Conservation (phyloP, 2,797 vertebrate species). For the Gobionotothen gibberifrons region DNA sequence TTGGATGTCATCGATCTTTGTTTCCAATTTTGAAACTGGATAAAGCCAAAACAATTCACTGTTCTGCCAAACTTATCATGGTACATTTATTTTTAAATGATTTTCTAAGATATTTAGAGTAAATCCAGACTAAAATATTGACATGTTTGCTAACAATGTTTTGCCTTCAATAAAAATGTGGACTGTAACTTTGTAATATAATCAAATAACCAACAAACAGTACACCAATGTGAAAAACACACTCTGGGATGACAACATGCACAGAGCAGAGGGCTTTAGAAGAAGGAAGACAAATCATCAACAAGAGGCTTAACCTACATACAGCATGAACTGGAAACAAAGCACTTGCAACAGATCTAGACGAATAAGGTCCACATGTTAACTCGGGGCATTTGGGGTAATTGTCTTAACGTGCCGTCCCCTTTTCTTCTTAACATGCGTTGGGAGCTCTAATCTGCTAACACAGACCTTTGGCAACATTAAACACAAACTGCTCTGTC, state of each 20-base stretch:
- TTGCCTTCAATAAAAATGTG: neutral
- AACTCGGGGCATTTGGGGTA: slow-evolving; percentile 31
- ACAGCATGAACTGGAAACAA: slow-evolving; percentile 49
- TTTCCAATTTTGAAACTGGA: neutral
- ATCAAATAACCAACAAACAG: slow-evolving; percentile 20
- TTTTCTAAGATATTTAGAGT: neutral
- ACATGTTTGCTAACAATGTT: slow-evolving; percentile 1
- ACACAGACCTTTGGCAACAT: slow-evolving; percentile 32
- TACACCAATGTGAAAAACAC: slow-evolving; percentile 21
- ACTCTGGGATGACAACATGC: slow-evolving; percentile 13
- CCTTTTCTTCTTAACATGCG: slow-evolving; percentile 18
- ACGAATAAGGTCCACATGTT: slow-evolving; percentile 42
- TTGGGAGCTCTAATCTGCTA: slow-evolving; percentile 40
- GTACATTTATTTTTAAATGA: neutral
- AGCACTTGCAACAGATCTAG: slow-evolving; percentile 42
- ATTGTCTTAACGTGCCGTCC: slow-evolving; percentile 25
- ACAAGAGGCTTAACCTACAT: slow-evolving; percentile 74
- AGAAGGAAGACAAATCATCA: slow-evolving; percentile 57
- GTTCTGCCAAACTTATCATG: neutral
- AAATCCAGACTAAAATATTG: neutral
- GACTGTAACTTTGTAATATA: slow-evolving; percentile 1
- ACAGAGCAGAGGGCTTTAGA: slow-evolving; percentile 28
- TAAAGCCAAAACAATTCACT: slow-evolving; percentile 6
- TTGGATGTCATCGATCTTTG: neutral
- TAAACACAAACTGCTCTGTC: slow-evolving; percentile 35